These are phyloP conservation scores for Morone saxatilis DNA, from an alignment of 2,113 vertebrate genomes.

Conservation along the genomic window DNA sequence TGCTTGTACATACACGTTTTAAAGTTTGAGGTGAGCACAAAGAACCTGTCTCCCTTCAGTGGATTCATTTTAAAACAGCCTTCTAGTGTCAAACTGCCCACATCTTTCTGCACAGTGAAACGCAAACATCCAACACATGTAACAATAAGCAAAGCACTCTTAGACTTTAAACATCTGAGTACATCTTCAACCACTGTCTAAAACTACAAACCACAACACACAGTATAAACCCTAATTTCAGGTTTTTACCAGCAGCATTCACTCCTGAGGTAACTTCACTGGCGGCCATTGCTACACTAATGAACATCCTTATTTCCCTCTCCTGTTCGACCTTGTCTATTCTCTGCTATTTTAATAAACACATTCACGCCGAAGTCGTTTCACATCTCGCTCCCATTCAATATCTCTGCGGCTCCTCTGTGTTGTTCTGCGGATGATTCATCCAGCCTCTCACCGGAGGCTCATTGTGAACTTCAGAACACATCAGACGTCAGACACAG, in stretches of 20 bases:
- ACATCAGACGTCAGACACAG: constrained; percentile 84
- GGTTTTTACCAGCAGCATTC: neutral
- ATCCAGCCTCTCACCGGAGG: constrained; percentile 81
- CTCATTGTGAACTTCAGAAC: constrained; percentile 87
- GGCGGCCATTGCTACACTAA: neutral
- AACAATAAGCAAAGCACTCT: neutral
- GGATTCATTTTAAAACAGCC: neutral
- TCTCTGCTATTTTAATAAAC: constrained; percentile 56
- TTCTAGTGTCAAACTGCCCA: neutral
- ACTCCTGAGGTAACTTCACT: constrained; percentile 42
- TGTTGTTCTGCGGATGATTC: constrained; percentile 75
- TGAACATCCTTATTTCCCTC: constrained; percentile 12
- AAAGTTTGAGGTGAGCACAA: neutral
- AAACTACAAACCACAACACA: constrained; percentile 4
- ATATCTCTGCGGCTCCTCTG: constrained; percentile 55
- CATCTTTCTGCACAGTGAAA: constrained; percentile 8
- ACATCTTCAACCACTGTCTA: neutral
- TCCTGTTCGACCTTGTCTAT: constrained; percentile 53
- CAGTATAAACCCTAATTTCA: neutral
- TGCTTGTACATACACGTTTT: neutral
- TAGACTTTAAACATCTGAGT: no score
- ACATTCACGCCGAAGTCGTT: constrained; percentile 60
- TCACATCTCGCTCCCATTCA: constrained; percentile 66
- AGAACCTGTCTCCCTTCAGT: neutral
- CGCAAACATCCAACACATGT: neutral